Evolutionary conservation across 2,797 vertebrate species (phyloP).

Genomic region (Phalloptychus januarius): DNA sequence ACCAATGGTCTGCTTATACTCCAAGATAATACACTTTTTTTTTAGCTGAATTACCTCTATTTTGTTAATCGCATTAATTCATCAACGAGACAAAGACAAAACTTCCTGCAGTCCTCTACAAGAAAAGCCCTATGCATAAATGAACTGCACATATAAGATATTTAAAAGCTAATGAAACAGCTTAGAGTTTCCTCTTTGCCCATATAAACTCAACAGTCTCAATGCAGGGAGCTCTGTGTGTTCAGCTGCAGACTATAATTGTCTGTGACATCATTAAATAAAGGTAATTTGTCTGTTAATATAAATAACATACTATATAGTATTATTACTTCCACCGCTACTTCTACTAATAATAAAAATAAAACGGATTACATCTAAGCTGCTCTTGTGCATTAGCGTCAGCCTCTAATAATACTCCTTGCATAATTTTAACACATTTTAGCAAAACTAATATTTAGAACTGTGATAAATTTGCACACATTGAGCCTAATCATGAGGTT

Average conservation of each 20-base stretch:
- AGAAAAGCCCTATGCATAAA: background rate
- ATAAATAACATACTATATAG: background rate
- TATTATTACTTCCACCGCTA: background rate
- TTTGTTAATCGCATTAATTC: background rate
- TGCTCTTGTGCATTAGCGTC: background rate
- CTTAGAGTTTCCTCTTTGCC: background rate
- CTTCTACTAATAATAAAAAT: background rate
- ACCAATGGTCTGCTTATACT: background rate
- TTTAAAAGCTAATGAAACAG: background rate
- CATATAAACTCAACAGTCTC: background rate
- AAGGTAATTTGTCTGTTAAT: background rate
- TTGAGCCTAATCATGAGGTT: background rate
- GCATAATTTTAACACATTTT: background rate
- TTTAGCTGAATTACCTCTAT: background rate
- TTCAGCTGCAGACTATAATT: conserved; percentile 3
- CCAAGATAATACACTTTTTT: background rate
- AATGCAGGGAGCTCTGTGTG: background rate
- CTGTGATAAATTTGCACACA: background rate
- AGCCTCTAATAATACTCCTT: background rate
- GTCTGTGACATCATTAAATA: background rate
- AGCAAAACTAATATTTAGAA: background rate
- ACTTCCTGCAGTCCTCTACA: background rate
- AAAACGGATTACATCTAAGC: background rate
- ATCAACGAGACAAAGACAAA: background rate
- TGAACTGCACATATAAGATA: background rate